Base-by-base conservation (phyloP, 2,797 vertebrate species). In the Danio tinwini region DNA sequence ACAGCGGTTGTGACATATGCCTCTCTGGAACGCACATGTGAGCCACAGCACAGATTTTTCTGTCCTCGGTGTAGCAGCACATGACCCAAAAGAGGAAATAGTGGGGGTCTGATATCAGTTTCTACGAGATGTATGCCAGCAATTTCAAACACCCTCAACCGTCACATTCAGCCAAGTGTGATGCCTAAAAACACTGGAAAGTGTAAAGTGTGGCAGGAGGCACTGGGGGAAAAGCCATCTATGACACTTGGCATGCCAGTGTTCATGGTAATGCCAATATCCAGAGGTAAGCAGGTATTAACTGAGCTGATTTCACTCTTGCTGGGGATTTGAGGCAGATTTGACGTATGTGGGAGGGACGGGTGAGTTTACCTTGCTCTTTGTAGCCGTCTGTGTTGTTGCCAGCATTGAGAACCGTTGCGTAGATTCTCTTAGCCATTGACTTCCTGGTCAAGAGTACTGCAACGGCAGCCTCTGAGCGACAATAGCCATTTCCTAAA, bases 361-460 rank as follows among this genome's bases (percentile, higher is more conserved):
- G 58, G 44, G 19, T 6, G 7, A 7, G 40, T 62, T 71, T 85
- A 99, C 98, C 98, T 94, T 99, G 96, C 71, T 99, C 96, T 90
- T 99, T 99, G 90, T 88, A 96, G 76, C 98, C 98, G 8, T 99
- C 98, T 0, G 97, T 98, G 91, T 99, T 99, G 90, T 91, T 95
- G 75, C 97, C 96, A 21, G 96, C 94, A 8, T 96, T 98, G 50
- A 98, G 82, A 81, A 99, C 88, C 0, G 97, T 98, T 71, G 97
- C 95, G 0, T 99, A 99, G n/a, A 96, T 88, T 67, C 98, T 92
- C 86, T 92, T 96, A 21, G 97, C 97, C 86, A 92, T 82, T 3
- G 95, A 96, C 69, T 90, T 95, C 89, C 93, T 98, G 61, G 93
- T 97, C 85, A 99, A 83, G 74, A 99, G 86, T 68, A 97, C 84